These are phyloP conservation scores for Polypedilum vanderplanki DNA, from an alignment of 1,140 invertebrate genomes.

Conservation along the genomic window DNA sequence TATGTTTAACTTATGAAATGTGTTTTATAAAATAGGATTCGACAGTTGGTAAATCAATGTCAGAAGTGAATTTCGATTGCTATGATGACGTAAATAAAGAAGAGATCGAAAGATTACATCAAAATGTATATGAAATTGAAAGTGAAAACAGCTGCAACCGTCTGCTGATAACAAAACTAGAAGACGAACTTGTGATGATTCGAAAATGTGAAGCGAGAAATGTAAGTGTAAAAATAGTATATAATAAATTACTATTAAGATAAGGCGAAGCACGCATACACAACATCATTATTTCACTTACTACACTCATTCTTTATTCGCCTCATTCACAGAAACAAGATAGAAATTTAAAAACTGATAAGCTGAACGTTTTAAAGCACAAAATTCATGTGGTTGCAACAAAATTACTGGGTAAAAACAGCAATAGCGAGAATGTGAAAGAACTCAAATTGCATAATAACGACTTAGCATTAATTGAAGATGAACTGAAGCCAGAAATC, in stretches of 20 bases:
- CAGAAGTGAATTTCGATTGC: background rate
- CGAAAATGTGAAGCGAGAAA: constrained; percentile 8
- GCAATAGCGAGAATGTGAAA: too few relatives aligned
- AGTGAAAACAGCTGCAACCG: constrained; percentile 24
- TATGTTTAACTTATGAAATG: background rate
- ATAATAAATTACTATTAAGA: background rate
- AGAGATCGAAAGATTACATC: background rate
- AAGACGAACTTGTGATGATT: background rate
- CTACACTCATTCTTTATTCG: background rate
- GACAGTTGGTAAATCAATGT: background rate
- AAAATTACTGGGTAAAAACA: background rate
- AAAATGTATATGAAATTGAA: background rate
- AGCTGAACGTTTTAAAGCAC: background rate
- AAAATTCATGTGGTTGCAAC: background rate
- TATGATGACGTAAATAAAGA: background rate
- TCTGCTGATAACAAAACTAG: background rate
- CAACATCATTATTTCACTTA: background rate
- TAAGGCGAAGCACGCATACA: background rate
- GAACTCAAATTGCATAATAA: background rate
- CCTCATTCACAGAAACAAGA: constrained; percentile 8
- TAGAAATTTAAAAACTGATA: background rate
- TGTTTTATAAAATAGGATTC: background rate
- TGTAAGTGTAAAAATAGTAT: constrained; percentile 1
- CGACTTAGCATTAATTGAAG: background rate
- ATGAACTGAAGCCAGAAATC: constrained; percentile 20